Evolutionary conservation across 2,113 vertebrate species (phyloP).

Genomic region (Cololabis saira): DNA sequence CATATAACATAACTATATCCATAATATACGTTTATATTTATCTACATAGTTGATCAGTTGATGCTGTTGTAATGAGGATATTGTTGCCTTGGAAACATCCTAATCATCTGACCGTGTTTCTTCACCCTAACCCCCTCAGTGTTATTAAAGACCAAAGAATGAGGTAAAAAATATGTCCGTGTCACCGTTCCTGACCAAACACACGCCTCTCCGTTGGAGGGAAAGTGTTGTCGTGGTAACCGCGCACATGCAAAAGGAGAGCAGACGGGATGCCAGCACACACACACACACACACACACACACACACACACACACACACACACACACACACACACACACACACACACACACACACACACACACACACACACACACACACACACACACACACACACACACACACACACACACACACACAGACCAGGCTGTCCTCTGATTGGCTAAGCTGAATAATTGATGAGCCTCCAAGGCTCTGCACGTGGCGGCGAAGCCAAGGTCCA

Average conservation of each 20-base stretch:
- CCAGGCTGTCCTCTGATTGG: conserved; percentile 28
- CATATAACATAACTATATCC: too few relatives aligned
- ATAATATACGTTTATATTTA: too few relatives aligned
- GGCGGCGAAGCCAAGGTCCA: background rate
- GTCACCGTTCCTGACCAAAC: conserved; percentile 19
- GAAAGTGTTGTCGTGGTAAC: conserved; percentile 58
- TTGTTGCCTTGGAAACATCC: too few relatives aligned
- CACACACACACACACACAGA: conserved; percentile 3
- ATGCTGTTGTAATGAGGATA: too few relatives aligned
- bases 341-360: background rate
- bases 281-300: conserved; percentile 6
- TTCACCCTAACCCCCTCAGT: too few relatives aligned
- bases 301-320: background rate
- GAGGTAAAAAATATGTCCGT: background rate
- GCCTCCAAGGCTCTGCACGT: conserved; percentile 38
- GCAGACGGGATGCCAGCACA: conserved; percentile 15
- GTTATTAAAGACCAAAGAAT: background rate
- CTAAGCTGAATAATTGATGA: conserved; percentile 62
- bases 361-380: background rate
- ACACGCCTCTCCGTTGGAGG: conserved; percentile 4
- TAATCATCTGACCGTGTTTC: too few relatives aligned
- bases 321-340: background rate
- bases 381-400: conserved; percentile 8
- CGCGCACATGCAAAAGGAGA: conserved; percentile 23
- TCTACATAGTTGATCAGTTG: too few relatives aligned